These are phyloP conservation scores for Phymatocera aterrima DNA, from an alignment of 2,888 invertebrate species.

Conservation along the genomic window DNA sequence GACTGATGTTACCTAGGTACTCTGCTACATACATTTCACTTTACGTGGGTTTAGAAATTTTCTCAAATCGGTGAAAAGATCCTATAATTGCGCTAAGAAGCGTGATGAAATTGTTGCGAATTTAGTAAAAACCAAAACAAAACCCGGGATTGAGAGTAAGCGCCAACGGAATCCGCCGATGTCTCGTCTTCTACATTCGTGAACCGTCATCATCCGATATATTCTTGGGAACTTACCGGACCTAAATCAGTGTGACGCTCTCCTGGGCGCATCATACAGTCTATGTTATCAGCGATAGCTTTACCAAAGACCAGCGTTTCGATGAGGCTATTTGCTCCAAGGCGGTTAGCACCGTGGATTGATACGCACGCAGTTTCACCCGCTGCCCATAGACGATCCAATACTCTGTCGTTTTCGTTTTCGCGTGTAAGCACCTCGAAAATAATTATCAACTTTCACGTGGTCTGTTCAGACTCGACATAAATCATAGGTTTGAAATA, in stretches of 20 bases:
- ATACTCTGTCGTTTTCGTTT: constrained; percentile 81
- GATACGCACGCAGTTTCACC: constrained; percentile 97
- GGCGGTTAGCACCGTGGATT: constrained; percentile 98
- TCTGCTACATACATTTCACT: neutral
- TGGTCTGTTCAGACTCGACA: neutral
- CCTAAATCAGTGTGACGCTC: constrained; percentile 84
- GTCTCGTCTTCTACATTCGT: neutral
- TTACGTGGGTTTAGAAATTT: neutral
- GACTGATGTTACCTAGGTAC: neutral
- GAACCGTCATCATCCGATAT: neutral
- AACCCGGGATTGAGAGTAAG: neutral
- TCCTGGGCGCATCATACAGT: constrained; percentile 89
- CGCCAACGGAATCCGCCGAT: neutral
- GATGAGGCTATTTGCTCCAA: constrained; percentile 98
- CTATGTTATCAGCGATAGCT: constrained; percentile 94
- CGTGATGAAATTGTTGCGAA: neutral
- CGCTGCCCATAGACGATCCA: constrained; percentile 94
- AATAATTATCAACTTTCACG: neutral
- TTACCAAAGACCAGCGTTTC: constrained; percentile 99
- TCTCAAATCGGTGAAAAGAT: neutral
- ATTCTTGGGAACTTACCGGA: constrained; percentile 77
- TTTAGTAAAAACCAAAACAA: neutral
- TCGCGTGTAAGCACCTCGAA: constrained; percentile 78
- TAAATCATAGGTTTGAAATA: neutral
- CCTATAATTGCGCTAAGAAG: neutral